Percentiles rank a stretch among this genome's conserved stretches.
Evolutionary conservation across 1,140 invertebrate species (phyloP).

Genomic region (Monochamus saltuarius): DNA sequence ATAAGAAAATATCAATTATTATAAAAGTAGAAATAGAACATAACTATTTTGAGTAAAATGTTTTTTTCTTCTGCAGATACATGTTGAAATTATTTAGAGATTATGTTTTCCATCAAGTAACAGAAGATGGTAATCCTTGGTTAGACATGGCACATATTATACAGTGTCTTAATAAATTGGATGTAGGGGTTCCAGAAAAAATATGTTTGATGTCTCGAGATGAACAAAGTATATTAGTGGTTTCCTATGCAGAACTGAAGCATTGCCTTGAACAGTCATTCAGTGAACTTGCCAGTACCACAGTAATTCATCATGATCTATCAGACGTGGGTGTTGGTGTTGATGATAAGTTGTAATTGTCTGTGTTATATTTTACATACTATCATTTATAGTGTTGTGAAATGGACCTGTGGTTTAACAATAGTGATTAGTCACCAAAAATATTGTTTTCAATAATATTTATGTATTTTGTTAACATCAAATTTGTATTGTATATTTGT

Average conservation of each 20-base stretch:
- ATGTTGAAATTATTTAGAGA: conserved; percentile 98
- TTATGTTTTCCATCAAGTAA: conserved; percentile 94
- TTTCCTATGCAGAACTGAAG: conserved; percentile 92
- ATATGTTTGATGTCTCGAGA: conserved; percentile 94
- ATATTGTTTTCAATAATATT: conserved; percentile 33
- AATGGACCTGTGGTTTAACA: conserved; percentile 16
- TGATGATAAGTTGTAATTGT: conserved; percentile 32
- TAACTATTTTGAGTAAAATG: conserved; percentile 46
- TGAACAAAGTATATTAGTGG: conserved; percentile 92
- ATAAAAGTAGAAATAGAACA: too few species aligned
- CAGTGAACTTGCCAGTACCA: conserved; percentile 59
- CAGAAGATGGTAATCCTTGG: conserved; percentile 90
- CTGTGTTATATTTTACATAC: conserved; percentile 12
- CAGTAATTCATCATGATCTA: conserved; percentile 28
- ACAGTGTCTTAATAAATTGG: conserved; percentile 91
- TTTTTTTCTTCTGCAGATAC: conserved; percentile 63
- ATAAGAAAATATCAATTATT: neutral
- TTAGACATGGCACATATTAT: conserved; percentile 94
- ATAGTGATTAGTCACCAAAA: conserved; percentile 25
- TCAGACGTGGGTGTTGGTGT: neutral
- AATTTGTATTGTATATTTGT: conserved; percentile 5
- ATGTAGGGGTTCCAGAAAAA: conserved; percentile 85
- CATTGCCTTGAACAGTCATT: conserved; percentile 93
- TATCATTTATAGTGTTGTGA: conserved; percentile 12
- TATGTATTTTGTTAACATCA: neutral